These are phyloP conservation scores for Megastigmus dorsalis DNA, from an alignment of 2,888 invertebrate genomes.

Conservation along the genomic window DNA sequence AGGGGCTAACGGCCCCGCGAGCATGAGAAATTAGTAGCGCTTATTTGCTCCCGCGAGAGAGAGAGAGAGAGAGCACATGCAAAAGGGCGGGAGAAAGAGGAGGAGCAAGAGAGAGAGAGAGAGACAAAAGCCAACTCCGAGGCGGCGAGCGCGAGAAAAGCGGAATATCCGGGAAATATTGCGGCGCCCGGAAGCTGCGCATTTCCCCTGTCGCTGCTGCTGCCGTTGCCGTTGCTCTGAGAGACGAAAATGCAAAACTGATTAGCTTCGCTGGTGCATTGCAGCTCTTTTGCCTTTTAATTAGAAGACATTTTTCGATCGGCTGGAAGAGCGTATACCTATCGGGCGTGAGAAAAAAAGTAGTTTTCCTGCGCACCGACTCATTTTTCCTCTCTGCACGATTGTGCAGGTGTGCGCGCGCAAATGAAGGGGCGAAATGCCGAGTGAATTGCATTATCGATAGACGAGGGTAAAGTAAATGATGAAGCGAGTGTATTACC, in stretches of 20 bases:
- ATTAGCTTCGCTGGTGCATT: no score
- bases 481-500: no score
- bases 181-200: background rate
- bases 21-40: conserved; percentile 49
- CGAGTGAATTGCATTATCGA: no score
- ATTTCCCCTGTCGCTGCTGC: background rate
- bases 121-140: background rate
- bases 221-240: no score
- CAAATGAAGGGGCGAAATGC: no score
- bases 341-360: no score
- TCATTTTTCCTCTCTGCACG: no score
- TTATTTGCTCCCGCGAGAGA: conserved; percentile 37
- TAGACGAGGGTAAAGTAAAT: no score
- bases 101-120: conserved; percentile 30
- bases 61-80: background rate
- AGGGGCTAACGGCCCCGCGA: conserved; percentile 2
- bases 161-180: conserved; percentile 27
- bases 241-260: conserved; percentile 25
- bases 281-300: no score
- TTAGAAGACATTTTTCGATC: background rate
- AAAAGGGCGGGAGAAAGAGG: conserved; percentile 52
- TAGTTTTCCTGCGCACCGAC: no score
- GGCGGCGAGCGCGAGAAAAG: background rate
- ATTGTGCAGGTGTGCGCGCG: no score
- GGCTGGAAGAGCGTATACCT: no score